A percentile compares a stretch with the other conserved stretches of the same genome.
These are phyloP conservation scores for Acanthiza pusilla DNA, from an alignment of 2,797 vertebrate genomes.

Conservation along the genomic window DNA sequence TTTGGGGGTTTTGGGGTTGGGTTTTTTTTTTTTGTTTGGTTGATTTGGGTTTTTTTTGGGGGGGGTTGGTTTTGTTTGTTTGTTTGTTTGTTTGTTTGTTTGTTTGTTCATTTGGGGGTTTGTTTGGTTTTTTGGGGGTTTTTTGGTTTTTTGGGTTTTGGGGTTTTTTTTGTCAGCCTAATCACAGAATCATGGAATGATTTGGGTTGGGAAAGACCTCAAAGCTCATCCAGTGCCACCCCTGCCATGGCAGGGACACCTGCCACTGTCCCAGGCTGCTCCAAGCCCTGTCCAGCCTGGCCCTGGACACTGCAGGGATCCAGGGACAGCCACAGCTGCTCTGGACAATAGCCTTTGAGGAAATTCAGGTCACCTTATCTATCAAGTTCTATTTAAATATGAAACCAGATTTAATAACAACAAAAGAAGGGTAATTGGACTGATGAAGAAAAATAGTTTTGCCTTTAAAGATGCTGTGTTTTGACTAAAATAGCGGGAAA, in stretches of 20 bases:
- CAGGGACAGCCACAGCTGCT: neutral
- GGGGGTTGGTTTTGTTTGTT: too few species aligned
- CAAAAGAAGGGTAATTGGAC: neutral
- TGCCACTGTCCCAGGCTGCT: accelerated
- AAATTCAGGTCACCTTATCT: neutral
- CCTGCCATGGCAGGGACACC: neutral
- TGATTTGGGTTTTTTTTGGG: too few species aligned
- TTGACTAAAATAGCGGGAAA: neutral
- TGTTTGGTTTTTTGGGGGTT: too few species aligned
- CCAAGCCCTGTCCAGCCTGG: neutral
- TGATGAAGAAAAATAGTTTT: neutral
- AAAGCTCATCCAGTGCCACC: accelerated
- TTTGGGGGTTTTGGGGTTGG: too few species aligned
- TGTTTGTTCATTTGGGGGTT: too few species aligned
- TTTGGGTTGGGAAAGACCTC: neutral
- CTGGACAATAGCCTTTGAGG: neutral
- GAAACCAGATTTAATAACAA: neutral
- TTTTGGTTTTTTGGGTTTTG: too few species aligned
- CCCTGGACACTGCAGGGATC: neutral
- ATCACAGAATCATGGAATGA: neutral
- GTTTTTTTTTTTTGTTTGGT: neutral
- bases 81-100: too few species aligned
- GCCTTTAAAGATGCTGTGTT: accelerated
- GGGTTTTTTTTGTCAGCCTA: neutral
- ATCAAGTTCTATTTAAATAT: neutral